phyloP scores from a whole-genome alignment of 2,797 vertebrate species.

The Eospalax fontanierii region DNA sequence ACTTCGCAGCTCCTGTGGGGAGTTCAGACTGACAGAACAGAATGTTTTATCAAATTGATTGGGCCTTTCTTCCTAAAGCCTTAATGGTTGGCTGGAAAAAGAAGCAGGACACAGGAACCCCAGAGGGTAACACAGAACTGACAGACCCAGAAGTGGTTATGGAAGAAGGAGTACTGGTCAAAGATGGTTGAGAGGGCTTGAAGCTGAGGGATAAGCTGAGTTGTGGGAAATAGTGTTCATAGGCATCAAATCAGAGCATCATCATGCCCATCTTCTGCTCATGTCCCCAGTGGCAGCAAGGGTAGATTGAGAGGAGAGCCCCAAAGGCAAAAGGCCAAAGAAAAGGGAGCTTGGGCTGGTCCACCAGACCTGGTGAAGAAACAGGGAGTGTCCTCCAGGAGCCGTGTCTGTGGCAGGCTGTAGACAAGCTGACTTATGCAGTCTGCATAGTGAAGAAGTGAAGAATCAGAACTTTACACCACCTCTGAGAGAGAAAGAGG shows the following conservation, averaged over 20 bases:
- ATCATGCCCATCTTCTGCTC: neutral
- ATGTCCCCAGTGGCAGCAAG: neutral
- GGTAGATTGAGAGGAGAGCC: neutral
- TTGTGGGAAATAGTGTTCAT: neutral
- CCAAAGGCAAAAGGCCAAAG: neutral
- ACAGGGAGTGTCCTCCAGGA: slow-evolving; percentile 10
- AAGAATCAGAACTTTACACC: neutral
- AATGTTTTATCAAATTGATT: slow-evolving; percentile 23
- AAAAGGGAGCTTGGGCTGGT: neutral
- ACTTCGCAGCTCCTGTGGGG: neutral
- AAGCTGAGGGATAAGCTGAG: neutral
- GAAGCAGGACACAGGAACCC: neutral
- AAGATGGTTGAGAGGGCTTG: neutral
- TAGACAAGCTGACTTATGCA: neutral
- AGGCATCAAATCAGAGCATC: neutral
- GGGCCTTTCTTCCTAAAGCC: slow-evolving; percentile 34
- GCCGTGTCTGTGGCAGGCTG: neutral
- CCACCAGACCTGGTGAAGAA: slow-evolving; percentile 21
- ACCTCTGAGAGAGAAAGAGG: neutral
- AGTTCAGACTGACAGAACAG: slow-evolving; percentile 34
- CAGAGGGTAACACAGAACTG: neutral
- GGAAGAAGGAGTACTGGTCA: neutral
- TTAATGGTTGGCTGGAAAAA: slow-evolving; percentile 4
- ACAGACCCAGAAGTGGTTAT: neutral
- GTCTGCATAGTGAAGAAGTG: neutral